Percentiles rank a stretch among this genome's conserved stretches.
Evolutionary conservation across 2,113 vertebrate species (phyloP).

Genomic region (Rhinoptilus africanus): DNA sequence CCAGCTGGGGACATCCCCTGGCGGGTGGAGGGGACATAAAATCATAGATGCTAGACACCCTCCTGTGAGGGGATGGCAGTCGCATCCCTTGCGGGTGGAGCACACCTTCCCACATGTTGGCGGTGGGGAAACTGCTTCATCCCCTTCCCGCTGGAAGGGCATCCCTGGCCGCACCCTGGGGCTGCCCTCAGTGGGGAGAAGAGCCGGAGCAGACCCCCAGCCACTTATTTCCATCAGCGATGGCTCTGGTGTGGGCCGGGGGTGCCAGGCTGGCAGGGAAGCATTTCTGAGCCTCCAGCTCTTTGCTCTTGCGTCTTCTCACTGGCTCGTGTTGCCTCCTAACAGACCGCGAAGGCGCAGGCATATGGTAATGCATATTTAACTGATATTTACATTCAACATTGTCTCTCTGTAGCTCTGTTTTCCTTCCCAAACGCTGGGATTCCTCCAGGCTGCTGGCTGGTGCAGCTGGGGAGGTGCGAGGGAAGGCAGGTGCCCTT

Average conservation of each 20-base stretch:
- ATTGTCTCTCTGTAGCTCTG: slow-evolving; percentile 65
- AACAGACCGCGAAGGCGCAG: slow-evolving; percentile 41
- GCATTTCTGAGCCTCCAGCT: slow-evolving; percentile 39
- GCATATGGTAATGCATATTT: slow-evolving; percentile 77
- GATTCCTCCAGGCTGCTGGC: slow-evolving; percentile 27
- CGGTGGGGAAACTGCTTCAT: accelerated
- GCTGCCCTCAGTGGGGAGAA: neutral
- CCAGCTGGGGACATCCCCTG: accelerated
- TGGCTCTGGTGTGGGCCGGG: neutral
- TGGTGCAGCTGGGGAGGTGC: neutral
- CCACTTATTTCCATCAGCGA: neutral
- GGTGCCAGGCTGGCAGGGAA: slow-evolving; percentile 23
- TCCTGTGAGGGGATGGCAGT: too few species aligned
- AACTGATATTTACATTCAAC: slow-evolving; percentile 77
- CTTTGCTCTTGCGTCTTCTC: neutral
- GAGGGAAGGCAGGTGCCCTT: neutral
- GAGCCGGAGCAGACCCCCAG: neutral
- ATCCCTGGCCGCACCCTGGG: neutral
- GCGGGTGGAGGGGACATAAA: too few species aligned
- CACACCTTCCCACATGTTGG: accelerated
- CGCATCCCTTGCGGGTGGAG: neutral
- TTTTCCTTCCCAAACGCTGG: slow-evolving; percentile 56
- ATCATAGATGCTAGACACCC: too few species aligned
- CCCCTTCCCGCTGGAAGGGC: accelerated
- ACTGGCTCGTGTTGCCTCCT: slow-evolving; percentile 28